These are phyloP conservation scores for Spodoptera littoralis DNA, from an alignment of 2,888 invertebrate species.

Conservation along the genomic window DNA sequence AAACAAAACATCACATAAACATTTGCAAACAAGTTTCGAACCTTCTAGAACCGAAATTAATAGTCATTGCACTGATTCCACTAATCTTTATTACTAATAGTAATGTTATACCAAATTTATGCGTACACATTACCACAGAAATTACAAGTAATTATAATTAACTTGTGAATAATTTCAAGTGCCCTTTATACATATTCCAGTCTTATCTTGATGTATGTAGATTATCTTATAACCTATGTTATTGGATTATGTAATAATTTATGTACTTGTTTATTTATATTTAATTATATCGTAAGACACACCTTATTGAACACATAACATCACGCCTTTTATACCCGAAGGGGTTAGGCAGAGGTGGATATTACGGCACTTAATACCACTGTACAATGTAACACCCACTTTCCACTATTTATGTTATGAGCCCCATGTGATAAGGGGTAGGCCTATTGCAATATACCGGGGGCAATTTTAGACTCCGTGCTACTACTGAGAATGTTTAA, in stretches of 20 bases:
- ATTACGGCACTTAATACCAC: too few species aligned
- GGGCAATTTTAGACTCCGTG: too few species aligned
- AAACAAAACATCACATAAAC: neutral
- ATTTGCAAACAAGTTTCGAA: conserved; percentile 8
- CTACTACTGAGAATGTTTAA: too few species aligned
- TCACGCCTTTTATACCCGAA: too few species aligned
- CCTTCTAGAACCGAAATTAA: conserved; percentile 22
- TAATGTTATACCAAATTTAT: conserved; percentile 33
- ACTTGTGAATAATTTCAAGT: conserved; percentile 41
- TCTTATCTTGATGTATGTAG: conserved; percentile 13
- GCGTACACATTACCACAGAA: conserved; percentile 32
- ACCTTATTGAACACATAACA: too few species aligned
- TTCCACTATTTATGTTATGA: too few species aligned
- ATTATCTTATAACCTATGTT: conserved; percentile 19
- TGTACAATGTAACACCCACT: too few species aligned
- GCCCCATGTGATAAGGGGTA: too few species aligned
- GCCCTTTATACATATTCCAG: conserved; percentile 30
- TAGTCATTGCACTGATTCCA: conserved; percentile 23
- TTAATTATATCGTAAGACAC: too few species aligned
- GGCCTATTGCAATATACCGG: too few species aligned
- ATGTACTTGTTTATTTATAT: too few species aligned
- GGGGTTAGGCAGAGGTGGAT: too few species aligned
- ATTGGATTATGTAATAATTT: neutral
- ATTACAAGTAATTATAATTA: conserved; percentile 19
- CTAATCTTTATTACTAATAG: conserved; percentile 31